phyloP scores from a whole-genome alignment of 2,797 vertebrate genomes.

The Emys orbicularis region DNA sequence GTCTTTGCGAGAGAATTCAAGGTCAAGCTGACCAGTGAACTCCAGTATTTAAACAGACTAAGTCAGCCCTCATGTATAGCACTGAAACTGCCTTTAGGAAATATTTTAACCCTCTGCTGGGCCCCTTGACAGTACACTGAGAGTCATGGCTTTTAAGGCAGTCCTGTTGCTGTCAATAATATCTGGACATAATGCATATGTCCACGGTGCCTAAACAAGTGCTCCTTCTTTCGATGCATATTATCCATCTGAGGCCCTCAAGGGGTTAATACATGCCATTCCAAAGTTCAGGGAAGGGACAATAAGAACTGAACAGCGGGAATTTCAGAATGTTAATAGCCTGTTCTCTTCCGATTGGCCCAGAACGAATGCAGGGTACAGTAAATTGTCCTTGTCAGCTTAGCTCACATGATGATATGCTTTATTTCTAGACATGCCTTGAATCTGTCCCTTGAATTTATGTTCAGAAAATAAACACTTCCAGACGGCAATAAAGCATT shows the following conservation, averaged over 20 bases:
- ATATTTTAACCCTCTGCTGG: constrained; percentile 58
- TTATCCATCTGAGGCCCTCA: constrained; percentile 57
- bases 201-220: constrained; percentile 42
- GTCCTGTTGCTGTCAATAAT: constrained; percentile 24
- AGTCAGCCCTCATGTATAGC: constrained; percentile 27
- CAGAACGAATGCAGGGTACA: constrained; percentile 85
- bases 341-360: constrained; percentile 82
- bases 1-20: constrained; percentile 63
- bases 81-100: constrained; percentile 30
- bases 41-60: constrained; percentile 41
- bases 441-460: constrained; percentile 88
- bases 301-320: constrained; percentile 81
- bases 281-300: constrained; percentile 85
- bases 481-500: constrained; percentile 87
- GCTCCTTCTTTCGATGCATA: constrained; percentile 49
- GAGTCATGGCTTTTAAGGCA: constrained; percentile 21
- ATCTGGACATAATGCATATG: constrained; percentile 32
- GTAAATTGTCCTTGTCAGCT: constrained; percentile 89
- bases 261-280: constrained; percentile 83
- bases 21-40: constrained; percentile 70
- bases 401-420: constrained; percentile 88
- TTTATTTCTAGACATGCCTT: constrained; percentile 89
- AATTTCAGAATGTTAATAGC: constrained; percentile 86
- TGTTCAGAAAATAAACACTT: constrained; percentile 90
- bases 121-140: constrained; percentile 39